Percentiles rank a stretch among this genome's conserved stretches.
Conservation (phyloP, 2,797 vertebrate species). For the Danio albolineatus region DNA sequence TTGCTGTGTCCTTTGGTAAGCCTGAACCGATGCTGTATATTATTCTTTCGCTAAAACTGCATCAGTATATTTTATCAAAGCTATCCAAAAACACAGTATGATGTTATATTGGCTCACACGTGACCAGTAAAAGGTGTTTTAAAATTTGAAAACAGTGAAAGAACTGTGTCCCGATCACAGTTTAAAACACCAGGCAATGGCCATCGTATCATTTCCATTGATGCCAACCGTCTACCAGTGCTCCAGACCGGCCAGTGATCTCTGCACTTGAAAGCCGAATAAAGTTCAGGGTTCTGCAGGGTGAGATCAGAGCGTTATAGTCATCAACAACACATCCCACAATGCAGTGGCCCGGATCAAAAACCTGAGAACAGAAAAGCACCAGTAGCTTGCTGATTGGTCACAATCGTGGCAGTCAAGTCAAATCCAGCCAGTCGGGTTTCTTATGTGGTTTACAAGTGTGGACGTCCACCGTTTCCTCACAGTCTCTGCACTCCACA, state of each 20-base stretch:
- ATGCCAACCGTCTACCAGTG: constrained; percentile 38
- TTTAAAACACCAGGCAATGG: constrained; percentile 34
- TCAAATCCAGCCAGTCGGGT: constrained; percentile 91
- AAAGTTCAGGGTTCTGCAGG: constrained; percentile 56
- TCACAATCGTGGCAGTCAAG: constrained; percentile 73
- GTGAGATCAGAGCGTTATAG: constrained; percentile 40
- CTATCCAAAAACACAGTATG: constrained; percentile 28
- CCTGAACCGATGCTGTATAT: constrained; percentile 8
- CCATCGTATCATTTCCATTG: constrained; percentile 34
- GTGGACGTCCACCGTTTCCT: constrained; percentile 92
- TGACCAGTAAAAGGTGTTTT: constrained; percentile 16
- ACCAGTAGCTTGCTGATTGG: constrained; percentile 38
- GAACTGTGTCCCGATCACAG: constrained; percentile 25
- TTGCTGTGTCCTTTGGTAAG: constrained; percentile 30
- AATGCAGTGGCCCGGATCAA: constrained; percentile 66
- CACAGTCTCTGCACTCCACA: constrained; percentile 94
- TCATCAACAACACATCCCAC: constrained; percentile 70
- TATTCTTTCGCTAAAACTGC: constrained; percentile 2
- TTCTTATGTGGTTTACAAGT: constrained; percentile 96
- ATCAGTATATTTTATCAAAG: constrained; percentile 17
- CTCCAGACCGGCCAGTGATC: constrained; percentile 54
- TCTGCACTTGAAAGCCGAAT: constrained; percentile 75
- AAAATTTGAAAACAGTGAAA: constrained; percentile 34
- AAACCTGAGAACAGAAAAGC: constrained; percentile 60
- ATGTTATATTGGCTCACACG: constrained; percentile 21